These are phyloP conservation scores for Leptogaster cylindrica DNA, from an alignment of 2,888 invertebrate species.

Conservation along the genomic window DNA sequence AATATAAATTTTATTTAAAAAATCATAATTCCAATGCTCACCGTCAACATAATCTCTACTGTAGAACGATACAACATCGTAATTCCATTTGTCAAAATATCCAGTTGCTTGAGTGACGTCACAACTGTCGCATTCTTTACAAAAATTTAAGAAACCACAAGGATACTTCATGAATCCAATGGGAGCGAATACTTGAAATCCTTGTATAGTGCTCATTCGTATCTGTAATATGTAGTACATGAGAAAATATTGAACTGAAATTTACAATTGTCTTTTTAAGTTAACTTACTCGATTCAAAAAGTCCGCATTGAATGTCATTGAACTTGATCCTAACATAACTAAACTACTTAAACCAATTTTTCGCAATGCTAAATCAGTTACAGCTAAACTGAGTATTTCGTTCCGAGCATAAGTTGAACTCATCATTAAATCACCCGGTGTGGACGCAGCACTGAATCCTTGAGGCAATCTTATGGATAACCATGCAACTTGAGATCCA, in stretches of 20 bases:
- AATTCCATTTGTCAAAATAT: constrained; percentile 78
- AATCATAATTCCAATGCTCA: too few species aligned
- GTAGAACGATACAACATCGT: constrained; percentile 80
- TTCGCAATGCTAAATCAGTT: constrained; percentile 72
- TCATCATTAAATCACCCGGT: constrained; percentile 55
- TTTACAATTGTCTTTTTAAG: neutral
- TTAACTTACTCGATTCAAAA: constrained; percentile 80
- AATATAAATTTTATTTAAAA: too few species aligned
- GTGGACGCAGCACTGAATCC: constrained; percentile 51
- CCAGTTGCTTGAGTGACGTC: constrained; percentile 79
- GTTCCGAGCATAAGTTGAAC: constrained; percentile 58
- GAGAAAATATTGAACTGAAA: constrained; percentile 16
- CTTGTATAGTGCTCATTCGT: constrained; percentile 91
- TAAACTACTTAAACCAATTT: constrained; percentile 75
- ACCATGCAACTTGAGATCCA: constrained; percentile 73
- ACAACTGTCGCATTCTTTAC: constrained; percentile 64
- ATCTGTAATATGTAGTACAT: constrained; percentile 71
- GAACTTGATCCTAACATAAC: constrained; percentile 72
- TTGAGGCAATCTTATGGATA: constrained; percentile 69
- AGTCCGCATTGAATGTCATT: constrained; percentile 78
- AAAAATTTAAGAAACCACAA: constrained; percentile 67
- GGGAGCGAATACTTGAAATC: constrained; percentile 90
- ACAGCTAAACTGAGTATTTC: constrained; percentile 64
- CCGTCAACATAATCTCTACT: constrained; percentile 79
- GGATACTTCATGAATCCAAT: constrained; percentile 89